phyloP scores from a whole-genome alignment of 2,888 invertebrate genomes.

The Tachystola acroxantha region DNA sequence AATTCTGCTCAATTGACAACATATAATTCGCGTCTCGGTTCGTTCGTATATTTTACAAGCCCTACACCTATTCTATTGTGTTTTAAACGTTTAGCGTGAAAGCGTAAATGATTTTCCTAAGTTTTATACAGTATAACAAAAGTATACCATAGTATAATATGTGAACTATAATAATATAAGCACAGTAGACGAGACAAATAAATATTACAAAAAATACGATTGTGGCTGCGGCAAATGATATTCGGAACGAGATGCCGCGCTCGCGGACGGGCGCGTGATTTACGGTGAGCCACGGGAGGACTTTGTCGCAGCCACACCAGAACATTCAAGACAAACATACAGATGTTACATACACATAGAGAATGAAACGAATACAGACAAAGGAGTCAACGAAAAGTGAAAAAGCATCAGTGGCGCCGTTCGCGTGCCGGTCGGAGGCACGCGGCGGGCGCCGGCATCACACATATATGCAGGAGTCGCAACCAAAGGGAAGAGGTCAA shows the following conservation, averaged over 20 bases:
- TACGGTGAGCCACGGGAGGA: constrained; percentile 30
- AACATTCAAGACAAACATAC: constrained; percentile 78
- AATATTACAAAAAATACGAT: constrained; percentile 68
- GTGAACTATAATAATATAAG: constrained; percentile 73
- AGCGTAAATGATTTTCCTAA: constrained; percentile 79
- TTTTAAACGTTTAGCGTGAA: constrained; percentile 75
- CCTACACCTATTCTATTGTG: constrained; percentile 67
- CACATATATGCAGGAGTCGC: constrained; percentile 77
- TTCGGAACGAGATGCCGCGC: constrained; percentile 31
- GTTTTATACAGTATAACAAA: constrained; percentile 68
- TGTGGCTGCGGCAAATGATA: constrained; percentile 67
- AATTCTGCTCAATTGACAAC: constrained; percentile 70
- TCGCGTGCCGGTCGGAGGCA: constrained; percentile 62
- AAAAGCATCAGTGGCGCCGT: constrained; percentile 69
- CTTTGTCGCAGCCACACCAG: constrained; percentile 69
- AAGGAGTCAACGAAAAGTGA: constrained; percentile 73
- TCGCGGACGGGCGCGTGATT: constrained; percentile 35
- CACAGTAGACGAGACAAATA: constrained; percentile 77
- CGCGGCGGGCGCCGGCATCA: constrained; percentile 68
- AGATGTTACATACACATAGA: constrained; percentile 80
- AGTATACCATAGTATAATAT: constrained; percentile 66
- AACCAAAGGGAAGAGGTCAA: constrained; percentile 76
- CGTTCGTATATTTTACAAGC: constrained; percentile 63
- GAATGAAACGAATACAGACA: constrained; percentile 78
- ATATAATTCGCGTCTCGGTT: constrained; percentile 67